Base-by-base conservation (phyloP, 2,888 invertebrate species). In the Myathropa florea region DNA sequence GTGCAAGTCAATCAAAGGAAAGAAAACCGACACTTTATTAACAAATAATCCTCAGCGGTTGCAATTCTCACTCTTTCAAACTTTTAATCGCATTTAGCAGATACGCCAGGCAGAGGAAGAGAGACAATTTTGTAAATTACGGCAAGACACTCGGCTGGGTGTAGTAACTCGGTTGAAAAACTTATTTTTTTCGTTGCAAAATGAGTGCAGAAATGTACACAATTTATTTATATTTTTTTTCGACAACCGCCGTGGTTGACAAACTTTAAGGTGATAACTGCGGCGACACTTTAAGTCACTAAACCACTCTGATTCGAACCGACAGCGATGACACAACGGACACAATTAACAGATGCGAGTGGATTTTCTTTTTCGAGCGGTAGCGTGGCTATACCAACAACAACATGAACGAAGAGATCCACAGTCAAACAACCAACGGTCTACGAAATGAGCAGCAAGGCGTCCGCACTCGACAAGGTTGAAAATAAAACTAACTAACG, bases 401-500 rank as follows among this genome's bases (percentile, higher is more conserved):
- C 30, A 59, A 28, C 75, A 73, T 64, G n/a, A 18, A 18, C 9
- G 61, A 75, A 67, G 57, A 63, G 73, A 30, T 65, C 26, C 53
- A 77, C 65, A 65, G 68, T 3, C 53, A 57, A 79, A 70, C 75
- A 78, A 78, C 77, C 82, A 78, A 85, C 81, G 68, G 85, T 85
- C 85, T 85, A 70, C 86, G 83, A 83, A 83, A 71, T 71, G 71
- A 70, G 83, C 83, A 86, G 86, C 83, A 71, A 73, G 81, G 88
- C 88, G 88, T 85, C 88, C 81, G 88, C 88, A 84, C 88, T 85
- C 88, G 76, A 88, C 85, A 80, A 89, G 88, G 81, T 89, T 88
- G 78, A 88, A 83, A 88, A 89, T 88, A 83, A 83, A 85, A 89
- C 88, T 89, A 82, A 88, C 88, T 89, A 86, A 88, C 88, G 88